Evolutionary conservation across 2,113 vertebrate species (phyloP), one percentile per base, ranked within the genome.

Genomic region (Cryptoleucopteryx plumbea): DNA sequence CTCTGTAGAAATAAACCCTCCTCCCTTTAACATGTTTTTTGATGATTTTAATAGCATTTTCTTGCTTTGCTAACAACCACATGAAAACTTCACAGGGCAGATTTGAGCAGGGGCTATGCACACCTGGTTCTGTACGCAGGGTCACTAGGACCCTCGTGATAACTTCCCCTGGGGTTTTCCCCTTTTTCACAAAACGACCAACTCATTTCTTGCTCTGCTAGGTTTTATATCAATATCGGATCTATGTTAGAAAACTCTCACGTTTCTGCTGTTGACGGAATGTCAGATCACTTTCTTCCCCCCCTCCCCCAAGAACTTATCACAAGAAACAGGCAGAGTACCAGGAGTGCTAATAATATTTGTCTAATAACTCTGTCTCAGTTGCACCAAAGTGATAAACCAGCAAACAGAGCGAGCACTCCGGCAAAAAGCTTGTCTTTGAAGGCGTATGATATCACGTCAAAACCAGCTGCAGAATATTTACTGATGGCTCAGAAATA

Each of bases 401-500:
- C 83, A 88, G 52, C 43, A 90, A 93, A 80, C 10, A 45, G 85
- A 82, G 56, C 0, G 2, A 96, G 50, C 40, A 55, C 13, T 90
- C 85, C 67, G 56, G 62, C 45, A 85, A 67, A 55, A 97, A 82
- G 6, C 47, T 84, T 61, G 25, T 77, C 90, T 97, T 97, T 97
- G 90, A 97, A 97, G 71, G 40, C 62, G 7, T 3, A 10, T 38
- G 55, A 78, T 86, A 91, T 80, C 50, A 23, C 25, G 48, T 82
- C 55, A 75, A 15, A 50, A 93, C 21, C 90, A 94, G 90, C 75
- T 96, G 92, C 85, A 90, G 86, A 96, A 68, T 88, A 95, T 96
- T 97, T 97, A 93, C 93, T 83, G 66, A 92, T 79, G 92, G 93
- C 92, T 96, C 85, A 96, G 96, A 98, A 98, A 97, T 84, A 80